These are phyloP conservation scores for Apomyelois bistriatella DNA, from an alignment of 2,888 invertebrate genomes.

Conservation along the genomic window DNA sequence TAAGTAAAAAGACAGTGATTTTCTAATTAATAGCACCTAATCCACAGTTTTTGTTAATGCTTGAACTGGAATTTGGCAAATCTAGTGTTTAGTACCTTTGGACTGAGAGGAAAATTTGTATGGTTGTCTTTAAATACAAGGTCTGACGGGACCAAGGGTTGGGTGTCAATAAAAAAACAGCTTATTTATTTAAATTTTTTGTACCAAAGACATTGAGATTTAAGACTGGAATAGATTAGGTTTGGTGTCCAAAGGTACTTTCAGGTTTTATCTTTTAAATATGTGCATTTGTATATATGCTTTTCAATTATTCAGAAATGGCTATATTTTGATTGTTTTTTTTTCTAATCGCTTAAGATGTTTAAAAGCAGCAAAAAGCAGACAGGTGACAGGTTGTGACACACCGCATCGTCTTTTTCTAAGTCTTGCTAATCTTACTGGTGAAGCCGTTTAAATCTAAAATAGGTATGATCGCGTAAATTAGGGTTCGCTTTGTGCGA, in stretches of 20 bases:
- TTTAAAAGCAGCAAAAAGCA: too few relatives aligned
- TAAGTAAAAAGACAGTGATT: not conserved
- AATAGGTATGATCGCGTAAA: too few relatives aligned
- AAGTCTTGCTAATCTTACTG: too few relatives aligned
- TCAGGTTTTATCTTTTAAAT: not conserved
- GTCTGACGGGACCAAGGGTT: slow-evolving; percentile 2
- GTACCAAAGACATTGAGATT: slow-evolving; percentile 11
- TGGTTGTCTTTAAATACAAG: slow-evolving; percentile 4
- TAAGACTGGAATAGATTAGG: slow-evolving; percentile 10
- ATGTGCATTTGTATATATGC: not conserved
- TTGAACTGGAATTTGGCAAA: not conserved
- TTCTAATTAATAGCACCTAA: not conserved
- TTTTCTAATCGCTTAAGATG: too few relatives aligned
- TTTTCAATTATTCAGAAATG: too few relatives aligned
- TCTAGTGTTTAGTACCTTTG: slow-evolving; percentile 7
- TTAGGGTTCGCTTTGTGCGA: too few relatives aligned
- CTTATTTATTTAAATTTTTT: not conserved
- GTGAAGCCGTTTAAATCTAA: too few relatives aligned
- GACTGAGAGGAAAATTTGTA: slow-evolving; percentile 1
- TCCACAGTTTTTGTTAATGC: too few relatives aligned
- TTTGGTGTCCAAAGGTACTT: slow-evolving; percentile 12
- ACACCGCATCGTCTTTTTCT: too few relatives aligned
- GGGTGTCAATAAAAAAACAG: not conserved
- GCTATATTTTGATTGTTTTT: too few relatives aligned
- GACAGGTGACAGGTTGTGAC: too few relatives aligned